A percentile compares a stretch with the other conserved stretches of the same genome.
These are phyloP conservation scores for Coenonympha glycerion DNA, from an alignment of 2,888 invertebrate species.

Conservation along the genomic window DNA sequence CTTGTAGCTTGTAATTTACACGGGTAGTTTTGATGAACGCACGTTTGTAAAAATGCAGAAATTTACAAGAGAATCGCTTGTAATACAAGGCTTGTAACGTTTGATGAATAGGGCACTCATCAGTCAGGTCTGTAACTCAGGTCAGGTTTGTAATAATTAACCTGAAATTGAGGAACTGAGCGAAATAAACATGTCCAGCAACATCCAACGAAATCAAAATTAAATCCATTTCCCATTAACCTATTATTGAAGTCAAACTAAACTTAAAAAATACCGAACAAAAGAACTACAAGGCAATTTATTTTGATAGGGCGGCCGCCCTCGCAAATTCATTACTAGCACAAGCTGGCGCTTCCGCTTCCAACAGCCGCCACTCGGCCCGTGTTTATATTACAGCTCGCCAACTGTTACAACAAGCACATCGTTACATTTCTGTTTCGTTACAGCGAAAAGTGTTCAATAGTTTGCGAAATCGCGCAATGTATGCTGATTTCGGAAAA, in stretches of 20 bases:
- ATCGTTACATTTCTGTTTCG: constrained; percentile 36
- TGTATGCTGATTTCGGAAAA: constrained; percentile 15
- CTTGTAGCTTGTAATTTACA: too few species aligned
- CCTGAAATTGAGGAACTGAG: too few species aligned
- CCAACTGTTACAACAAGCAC: neutral
- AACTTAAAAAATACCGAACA: constrained; percentile 61
- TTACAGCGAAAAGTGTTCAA: neutral
- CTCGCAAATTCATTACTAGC: constrained; percentile 71
- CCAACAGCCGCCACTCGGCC: constrained; percentile 39
- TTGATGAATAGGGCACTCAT: too few species aligned
- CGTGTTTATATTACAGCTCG: constrained; percentile 20
- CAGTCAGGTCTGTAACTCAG: too few species aligned
- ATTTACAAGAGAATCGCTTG: too few species aligned
- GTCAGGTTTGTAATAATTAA: too few species aligned
- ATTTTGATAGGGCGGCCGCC: constrained; percentile 65
- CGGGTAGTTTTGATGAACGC: too few species aligned
- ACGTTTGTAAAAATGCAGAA: too few species aligned
- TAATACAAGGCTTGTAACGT: too few species aligned
- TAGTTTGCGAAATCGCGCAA: constrained; percentile 7
- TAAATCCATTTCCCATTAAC: constrained; percentile 9
- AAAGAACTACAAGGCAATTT: constrained; percentile 59
- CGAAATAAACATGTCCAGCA: too few species aligned
- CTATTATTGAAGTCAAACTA: constrained; percentile 43
- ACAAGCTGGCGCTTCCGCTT: constrained; percentile 70
- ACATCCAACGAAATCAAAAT: too few species aligned